Conservation (phyloP, 2,113 vertebrate species). For the pig (Sus scrofa) region T2T-Sscrofa CM000830.6:88113501-88114000, state of each 20-base stretch:
- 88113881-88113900: neutral
- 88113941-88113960: neutral
- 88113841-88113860: neutral
- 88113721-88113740: constrained; percentile 31
- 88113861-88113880: neutral
- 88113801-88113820: neutral
- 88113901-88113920: neutral
- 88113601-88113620: constrained; percentile 4
- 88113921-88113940: neutral
- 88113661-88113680: neutral
- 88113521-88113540: too few species aligned
- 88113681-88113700: neutral
- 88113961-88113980: neutral
- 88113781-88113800: neutral
- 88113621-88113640: neutral
- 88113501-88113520: too few species aligned
- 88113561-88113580: too few species aligned
- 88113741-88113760: constrained; percentile 8
- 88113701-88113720: constrained; percentile 28
- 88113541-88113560: too few species aligned
- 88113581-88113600: neutral
- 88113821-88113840: neutral
- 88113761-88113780: neutral
- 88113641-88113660: neutral
- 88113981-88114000: neutral